Evolutionary conservation across 2,888 invertebrate genomes (phyloP).

Genomic region (Choristoneura rosaceana): DNA sequence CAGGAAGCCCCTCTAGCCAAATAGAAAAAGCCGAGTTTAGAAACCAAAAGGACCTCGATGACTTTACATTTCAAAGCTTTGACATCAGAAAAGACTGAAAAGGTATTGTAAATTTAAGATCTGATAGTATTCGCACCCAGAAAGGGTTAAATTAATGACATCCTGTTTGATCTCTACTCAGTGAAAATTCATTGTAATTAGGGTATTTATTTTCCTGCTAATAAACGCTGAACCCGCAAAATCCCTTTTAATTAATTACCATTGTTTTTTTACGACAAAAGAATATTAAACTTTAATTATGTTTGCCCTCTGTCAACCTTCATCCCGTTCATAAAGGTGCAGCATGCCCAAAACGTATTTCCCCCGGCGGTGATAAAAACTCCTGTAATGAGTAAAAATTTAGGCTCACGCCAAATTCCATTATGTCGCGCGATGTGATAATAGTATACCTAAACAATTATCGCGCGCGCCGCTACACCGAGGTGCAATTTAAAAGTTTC

Average conservation of each 20-base stretch:
- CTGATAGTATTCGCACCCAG: background rate
- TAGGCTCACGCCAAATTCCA: slow-evolving; percentile 51
- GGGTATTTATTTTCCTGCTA: slow-evolving; percentile 27
- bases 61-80: slow-evolving; percentile 81
- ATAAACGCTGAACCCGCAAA: slow-evolving; percentile 27
- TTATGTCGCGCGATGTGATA: slow-evolving; percentile 42
- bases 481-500: slow-evolving; percentile 29
- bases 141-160: slow-evolving; percentile 2
- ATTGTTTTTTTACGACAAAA: slow-evolving; percentile 39
- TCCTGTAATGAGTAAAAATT: slow-evolving; percentile 66
- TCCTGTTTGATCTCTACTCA: background rate
- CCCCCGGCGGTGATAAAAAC: slow-evolving; percentile 66
- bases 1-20: slow-evolving; percentile 90
- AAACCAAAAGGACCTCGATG: slow-evolving; percentile 85
- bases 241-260: slow-evolving; percentile 36
- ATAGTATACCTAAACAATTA: slow-evolving; percentile 36
- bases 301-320: slow-evolving; percentile 58
- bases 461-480: slow-evolving; percentile 20
- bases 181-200: slow-evolving; percentile 10
- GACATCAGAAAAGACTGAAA: slow-evolving; percentile 69
- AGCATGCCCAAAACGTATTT: slow-evolving; percentile 62
- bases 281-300: slow-evolving; percentile 62
- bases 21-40: slow-evolving; percentile 91
- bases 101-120: slow-evolving; percentile 26
- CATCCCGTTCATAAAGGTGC: slow-evolving; percentile 61